Conservation (phyloP, 2,113 vertebrate species). For the Austrofundulus limnaeus region DNA sequence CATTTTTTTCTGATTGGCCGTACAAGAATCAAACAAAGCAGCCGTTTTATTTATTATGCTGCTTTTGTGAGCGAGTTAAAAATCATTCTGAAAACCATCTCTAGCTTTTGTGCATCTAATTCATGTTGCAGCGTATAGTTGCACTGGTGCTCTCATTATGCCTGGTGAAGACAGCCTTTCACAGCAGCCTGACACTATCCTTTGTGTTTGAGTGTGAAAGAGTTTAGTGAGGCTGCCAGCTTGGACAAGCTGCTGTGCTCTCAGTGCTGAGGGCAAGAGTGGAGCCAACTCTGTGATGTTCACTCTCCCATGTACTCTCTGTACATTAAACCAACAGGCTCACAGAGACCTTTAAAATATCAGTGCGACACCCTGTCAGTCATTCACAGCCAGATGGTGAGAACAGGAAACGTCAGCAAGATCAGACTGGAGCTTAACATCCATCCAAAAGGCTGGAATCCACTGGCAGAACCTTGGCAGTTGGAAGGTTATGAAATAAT, state of each 20-base stretch:
- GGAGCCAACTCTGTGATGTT: constrained; percentile 38
- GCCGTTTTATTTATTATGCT: constrained; percentile 1
- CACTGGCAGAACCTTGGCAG: constrained; percentile 5
- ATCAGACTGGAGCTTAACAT: constrained; percentile 1
- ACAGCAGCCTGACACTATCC: not conserved
- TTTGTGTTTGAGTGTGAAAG: constrained; percentile 8
- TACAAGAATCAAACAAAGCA: too few relatives aligned
- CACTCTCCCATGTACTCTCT: constrained; percentile 40
- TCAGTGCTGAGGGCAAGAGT: constrained; percentile 19
- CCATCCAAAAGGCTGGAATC: not conserved
- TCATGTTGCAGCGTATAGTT: too few relatives aligned
- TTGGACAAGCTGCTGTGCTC: constrained; percentile 6
- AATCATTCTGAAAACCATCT: too few relatives aligned
- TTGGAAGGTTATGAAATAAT: not conserved
- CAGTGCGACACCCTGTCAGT: constrained; percentile 65
- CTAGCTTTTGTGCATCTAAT: too few relatives aligned
- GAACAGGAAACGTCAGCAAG: constrained; percentile 10
- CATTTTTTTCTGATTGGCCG: too few relatives aligned
- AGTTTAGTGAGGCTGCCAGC: constrained; percentile 10
- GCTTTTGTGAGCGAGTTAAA: too few relatives aligned
- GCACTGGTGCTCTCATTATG: not conserved
- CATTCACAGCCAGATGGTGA: constrained; percentile 35
- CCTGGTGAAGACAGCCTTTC: not conserved
- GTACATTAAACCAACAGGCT: constrained; percentile 27
- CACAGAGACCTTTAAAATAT: constrained; percentile 42